Evolutionary conservation across 2,797 vertebrate genomes (phyloP).

Genomic region (Varecia variegata): DNA sequence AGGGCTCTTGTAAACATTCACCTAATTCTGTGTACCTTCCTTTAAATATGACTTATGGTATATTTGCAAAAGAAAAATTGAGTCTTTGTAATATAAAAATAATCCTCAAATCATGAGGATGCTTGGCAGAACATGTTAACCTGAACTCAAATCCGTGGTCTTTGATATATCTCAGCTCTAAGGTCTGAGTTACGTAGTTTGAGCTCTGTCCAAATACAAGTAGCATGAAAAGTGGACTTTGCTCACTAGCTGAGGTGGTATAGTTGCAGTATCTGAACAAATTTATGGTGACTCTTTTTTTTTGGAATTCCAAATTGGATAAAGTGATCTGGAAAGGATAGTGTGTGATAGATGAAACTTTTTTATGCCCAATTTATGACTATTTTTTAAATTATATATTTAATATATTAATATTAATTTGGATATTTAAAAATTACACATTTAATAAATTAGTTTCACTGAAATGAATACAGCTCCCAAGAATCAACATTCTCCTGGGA

Average conservation of each 20-base stretch:
- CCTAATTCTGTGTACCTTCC: not conserved
- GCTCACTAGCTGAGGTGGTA: not conserved
- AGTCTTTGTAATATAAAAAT: constrained; percentile 13
- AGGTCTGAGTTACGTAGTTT: not conserved
- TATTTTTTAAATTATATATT: not conserved
- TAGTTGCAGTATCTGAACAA: constrained; percentile 3
- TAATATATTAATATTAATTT: not conserved
- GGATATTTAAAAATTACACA: not conserved
- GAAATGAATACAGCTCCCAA: not conserved
- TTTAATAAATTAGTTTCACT: constrained; percentile 10
- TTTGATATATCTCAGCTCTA: not conserved
- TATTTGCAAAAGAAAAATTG: constrained; percentile 39
- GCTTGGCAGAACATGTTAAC: not conserved
- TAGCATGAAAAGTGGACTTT: not conserved
- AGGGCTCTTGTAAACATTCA: constrained; percentile 43
- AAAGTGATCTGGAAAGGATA: constrained; percentile 29
- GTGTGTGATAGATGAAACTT: not conserved
- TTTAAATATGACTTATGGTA: not conserved
- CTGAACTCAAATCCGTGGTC: not conserved
- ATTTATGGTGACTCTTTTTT: not conserved
- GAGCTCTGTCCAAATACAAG: not conserved
- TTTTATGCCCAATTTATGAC: not conserved
- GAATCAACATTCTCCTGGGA: not conserved
- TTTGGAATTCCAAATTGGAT: not conserved
- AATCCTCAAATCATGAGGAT: constrained; percentile 7